phyloP scores from a whole-genome alignment of 1,140 invertebrate genomes.

The Lethrus apterus region DNA sequence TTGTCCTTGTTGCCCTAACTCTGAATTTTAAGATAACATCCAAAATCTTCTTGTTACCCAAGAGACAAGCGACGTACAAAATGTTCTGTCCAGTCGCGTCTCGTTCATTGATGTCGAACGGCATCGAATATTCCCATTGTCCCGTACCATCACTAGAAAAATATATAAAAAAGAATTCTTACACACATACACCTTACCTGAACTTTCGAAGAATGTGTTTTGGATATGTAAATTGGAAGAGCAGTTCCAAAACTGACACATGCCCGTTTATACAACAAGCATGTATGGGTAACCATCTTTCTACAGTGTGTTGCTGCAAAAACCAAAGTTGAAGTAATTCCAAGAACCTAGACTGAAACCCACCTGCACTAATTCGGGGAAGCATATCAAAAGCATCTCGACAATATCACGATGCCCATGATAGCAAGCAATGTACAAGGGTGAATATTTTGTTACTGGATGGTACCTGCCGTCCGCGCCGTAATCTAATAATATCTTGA shows the following conservation, averaged over 20 bases:
- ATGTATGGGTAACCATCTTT: constrained; percentile 88
- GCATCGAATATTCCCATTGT: constrained; percentile 75
- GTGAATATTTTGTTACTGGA: constrained; percentile 84
- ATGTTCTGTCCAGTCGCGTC: constrained; percentile 86
- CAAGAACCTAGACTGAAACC: constrained; percentile 17
- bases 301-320: constrained; percentile 71
- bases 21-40: constrained; percentile 70
- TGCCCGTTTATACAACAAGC: constrained; percentile 87
- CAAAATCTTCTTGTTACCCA: constrained; percentile 75
- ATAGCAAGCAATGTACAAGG: constrained; percentile 85
- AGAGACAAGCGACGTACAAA: constrained; percentile 77
- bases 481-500: constrained; percentile 67
- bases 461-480: constrained; percentile 82
- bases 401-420: constrained; percentile 78
- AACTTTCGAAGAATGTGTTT: constrained; percentile 58
- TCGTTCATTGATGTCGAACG: constrained; percentile 84
- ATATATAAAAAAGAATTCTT: not conserved
- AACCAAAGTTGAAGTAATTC: not conserved
- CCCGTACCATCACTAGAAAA: constrained; percentile 56
- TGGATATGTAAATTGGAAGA: constrained; percentile 81
- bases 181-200: constrained; percentile 41
- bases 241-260: constrained; percentile 61
- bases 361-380: constrained; percentile 63
- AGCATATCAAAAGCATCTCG: constrained; percentile 63
- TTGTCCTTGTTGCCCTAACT: constrained; percentile 56